Conservation (phyloP, 2,113 vertebrate species). For the Gobiocypris rarus region DNA sequence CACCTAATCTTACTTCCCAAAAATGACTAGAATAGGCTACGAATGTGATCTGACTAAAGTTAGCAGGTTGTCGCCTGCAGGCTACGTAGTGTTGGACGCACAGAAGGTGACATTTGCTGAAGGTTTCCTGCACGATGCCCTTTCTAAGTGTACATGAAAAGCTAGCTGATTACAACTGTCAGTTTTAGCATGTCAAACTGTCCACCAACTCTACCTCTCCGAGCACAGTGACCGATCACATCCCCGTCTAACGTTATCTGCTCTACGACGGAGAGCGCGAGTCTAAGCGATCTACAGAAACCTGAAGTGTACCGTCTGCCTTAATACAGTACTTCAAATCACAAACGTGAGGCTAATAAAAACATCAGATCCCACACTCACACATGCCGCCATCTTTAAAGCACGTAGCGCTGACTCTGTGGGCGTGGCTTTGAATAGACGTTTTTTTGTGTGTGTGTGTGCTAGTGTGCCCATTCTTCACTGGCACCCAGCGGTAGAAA, state of each 20-base stretch:
- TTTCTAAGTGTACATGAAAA: conserved; percentile 13
- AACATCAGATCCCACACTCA: conserved; percentile 57
- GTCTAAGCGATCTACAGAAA: background rate
- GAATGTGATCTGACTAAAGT: conserved; percentile 5
- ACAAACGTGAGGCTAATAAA: conserved; percentile 14
- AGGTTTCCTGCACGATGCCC: background rate
- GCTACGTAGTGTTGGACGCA: background rate
- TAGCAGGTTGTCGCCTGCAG: background rate
- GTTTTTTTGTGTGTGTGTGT: background rate
- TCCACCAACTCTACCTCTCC: conserved; percentile 11
- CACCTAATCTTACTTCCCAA: background rate
- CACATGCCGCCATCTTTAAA: conserved; percentile 54
- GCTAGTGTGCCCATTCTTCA: background rate
- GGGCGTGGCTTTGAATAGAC: conserved; percentile 26
- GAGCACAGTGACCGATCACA: conserved; percentile 6
- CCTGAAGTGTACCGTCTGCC: too few relatives aligned
- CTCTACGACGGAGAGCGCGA: background rate
- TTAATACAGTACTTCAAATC: conserved; percentile 1
- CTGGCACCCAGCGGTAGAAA: background rate
- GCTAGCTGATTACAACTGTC: conserved; percentile 41
- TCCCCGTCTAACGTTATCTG: background rate
- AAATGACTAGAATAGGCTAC: background rate
- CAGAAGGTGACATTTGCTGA: conserved; percentile 14
- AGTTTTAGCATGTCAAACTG: conserved; percentile 37
- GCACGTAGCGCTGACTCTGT: conserved; percentile 41